Evolutionary conservation across 2,113 vertebrate genomes (phyloP).

Genomic region (Delphinapterus leucas): DNA sequence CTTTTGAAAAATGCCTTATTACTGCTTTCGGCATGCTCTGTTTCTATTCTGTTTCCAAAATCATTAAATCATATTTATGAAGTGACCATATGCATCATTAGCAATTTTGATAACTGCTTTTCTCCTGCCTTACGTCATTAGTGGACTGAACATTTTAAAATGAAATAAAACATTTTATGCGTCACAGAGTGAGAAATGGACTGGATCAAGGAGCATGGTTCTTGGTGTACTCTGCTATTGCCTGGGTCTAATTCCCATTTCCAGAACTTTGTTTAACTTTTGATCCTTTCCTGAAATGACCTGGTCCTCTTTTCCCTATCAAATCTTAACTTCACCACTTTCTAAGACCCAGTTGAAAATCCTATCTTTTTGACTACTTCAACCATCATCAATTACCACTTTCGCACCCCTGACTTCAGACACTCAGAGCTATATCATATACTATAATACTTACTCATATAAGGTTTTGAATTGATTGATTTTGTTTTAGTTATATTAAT

Average conservation of each 20-base stretch:
- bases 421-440: background rate
- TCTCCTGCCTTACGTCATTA: slow-evolving; percentile 65
- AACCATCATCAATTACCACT: background rate
- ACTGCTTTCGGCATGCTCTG: background rate
- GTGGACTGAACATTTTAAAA: slow-evolving; percentile 49
- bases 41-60: slow-evolving; percentile 50
- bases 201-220: background rate
- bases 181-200: slow-evolving; percentile 27
- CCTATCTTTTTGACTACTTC: background rate
- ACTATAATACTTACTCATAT: background rate
- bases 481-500: background rate
- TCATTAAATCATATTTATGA: slow-evolving; percentile 67
- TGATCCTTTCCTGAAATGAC: slow-evolving; percentile 23
- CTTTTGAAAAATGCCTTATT: slow-evolving; percentile 54
- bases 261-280: slow-evolving; percentile 20
- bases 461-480: background rate
- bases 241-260: slow-evolving; percentile 17
- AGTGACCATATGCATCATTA: slow-evolving; percentile 51
- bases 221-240: background rate
- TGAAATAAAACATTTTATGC: slow-evolving; percentile 55
- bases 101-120: slow-evolving; percentile 58
- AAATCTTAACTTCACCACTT: background rate
- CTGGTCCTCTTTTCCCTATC: background rate
- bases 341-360: background rate
- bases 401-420: background rate